phyloP scores from a whole-genome alignment of 1,140 invertebrate species.

The Scaptomyza pallida region DNA sequence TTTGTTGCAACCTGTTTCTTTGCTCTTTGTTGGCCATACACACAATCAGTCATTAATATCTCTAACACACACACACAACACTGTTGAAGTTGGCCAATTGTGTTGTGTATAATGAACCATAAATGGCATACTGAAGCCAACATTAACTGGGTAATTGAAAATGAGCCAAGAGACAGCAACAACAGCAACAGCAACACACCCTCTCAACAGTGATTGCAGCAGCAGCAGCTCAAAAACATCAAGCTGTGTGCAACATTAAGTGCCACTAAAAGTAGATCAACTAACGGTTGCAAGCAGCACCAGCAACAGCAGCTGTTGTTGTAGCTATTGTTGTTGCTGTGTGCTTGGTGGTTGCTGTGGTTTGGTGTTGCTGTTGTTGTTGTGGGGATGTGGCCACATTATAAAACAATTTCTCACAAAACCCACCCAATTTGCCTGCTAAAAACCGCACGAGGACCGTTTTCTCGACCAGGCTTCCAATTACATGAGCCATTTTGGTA shows the following conservation, averaged over 20 bases:
- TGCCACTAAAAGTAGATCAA: conserved; percentile 62
- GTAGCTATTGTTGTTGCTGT: background rate
- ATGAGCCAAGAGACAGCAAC: conserved; percentile 28
- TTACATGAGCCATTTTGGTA: conserved; percentile 42
- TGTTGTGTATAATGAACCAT: conserved; percentile 43
- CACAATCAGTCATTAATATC: conserved; percentile 9
- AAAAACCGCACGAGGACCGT: conserved; percentile 33
- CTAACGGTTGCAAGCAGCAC: conserved; percentile 51
- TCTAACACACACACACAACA: background rate
- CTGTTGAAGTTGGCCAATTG: conserved; percentile 14
- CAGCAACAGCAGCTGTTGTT: conserved; percentile 4
- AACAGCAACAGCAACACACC: conserved; percentile 2
- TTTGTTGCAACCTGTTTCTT: background rate
- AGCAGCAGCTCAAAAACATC: conserved; percentile 15
- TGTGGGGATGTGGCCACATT: conserved; percentile 44
- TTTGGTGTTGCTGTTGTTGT: background rate
- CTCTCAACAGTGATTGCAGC: conserved; percentile 1
- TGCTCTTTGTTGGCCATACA: too few species aligned
- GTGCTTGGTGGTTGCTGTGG: too few species aligned
- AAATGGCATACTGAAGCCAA: conserved; percentile 40
- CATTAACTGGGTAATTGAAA: conserved; percentile 50
- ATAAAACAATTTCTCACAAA: conserved; percentile 59
- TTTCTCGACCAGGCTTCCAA: conserved; percentile 20
- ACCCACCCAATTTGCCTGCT: conserved; percentile 57
- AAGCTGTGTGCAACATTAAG: conserved; percentile 51